These are phyloP conservation scores for Coelogynopora nodosa DNA, from an alignment of 2,888 invertebrate genomes.

Conservation along the genomic window DNA sequence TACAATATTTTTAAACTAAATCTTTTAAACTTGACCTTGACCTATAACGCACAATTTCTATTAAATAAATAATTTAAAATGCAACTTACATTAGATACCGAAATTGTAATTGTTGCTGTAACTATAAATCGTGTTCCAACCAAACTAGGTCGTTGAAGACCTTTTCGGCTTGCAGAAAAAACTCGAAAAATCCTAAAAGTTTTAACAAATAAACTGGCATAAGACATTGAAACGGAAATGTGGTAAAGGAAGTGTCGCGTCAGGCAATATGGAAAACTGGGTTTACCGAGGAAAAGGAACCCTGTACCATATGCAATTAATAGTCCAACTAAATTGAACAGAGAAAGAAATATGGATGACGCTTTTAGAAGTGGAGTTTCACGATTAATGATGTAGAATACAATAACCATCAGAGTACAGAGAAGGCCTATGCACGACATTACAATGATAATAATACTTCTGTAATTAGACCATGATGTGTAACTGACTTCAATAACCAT, in stretches of 20 bases:
- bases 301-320: not conserved
- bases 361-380: constrained; percentile 12
- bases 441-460: not conserved
- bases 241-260: not conserved
- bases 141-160: not conserved
- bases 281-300: not conserved
- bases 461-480: not conserved
- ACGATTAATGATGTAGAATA: not conserved
- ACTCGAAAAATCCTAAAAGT: not conserved
- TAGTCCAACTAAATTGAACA: not conserved
- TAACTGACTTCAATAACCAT: not conserved
- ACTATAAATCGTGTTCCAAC: constrained; percentile 8
- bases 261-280: not conserved
- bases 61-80: too few relatives aligned
- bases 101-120: not conserved
- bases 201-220: constrained; percentile 11
- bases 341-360: not conserved
- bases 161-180: not conserved
- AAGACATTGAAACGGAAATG: not conserved
- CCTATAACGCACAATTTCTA: too few relatives aligned
- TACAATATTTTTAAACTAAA: too few relatives aligned
- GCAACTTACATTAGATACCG: not conserved
- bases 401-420: not conserved
- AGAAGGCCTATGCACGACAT: not conserved
- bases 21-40: too few relatives aligned